These are phyloP conservation scores for Phylloscopus trochiloides DNA, from an alignment of 2,113 vertebrate species.

Conservation along the genomic window DNA sequence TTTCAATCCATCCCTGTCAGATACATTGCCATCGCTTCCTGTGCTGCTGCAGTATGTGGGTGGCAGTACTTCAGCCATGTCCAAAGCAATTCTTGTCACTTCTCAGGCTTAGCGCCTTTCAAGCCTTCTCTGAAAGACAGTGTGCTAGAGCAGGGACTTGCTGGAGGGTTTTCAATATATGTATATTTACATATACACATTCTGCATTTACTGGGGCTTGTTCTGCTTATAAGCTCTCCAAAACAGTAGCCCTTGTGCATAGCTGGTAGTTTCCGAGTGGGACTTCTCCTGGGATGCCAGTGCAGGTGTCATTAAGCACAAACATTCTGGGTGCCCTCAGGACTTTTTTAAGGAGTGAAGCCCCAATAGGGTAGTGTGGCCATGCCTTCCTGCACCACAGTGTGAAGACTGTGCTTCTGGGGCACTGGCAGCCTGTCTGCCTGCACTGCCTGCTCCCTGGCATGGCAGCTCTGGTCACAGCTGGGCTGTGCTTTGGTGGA, in stretches of 20 bases:
- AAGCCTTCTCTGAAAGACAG: not conserved
- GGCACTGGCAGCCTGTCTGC: not conserved
- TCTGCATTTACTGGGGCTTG: not conserved
- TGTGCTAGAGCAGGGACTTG: not conserved
- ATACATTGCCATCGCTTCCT: not conserved
- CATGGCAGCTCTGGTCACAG: fast-evolving
- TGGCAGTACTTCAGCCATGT: not conserved
- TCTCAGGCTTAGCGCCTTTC: not conserved
- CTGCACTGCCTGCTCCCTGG: fast-evolving
- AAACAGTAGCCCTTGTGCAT: not conserved
- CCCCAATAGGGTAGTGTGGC: not conserved
- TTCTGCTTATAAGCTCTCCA: not conserved
- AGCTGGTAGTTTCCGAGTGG: not conserved
- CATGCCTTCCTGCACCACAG: fast-evolving
- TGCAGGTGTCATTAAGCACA: not conserved
- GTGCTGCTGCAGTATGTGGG: not conserved
- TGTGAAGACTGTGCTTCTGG: not conserved
- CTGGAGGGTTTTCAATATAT: not conserved
- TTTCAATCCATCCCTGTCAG: not conserved
- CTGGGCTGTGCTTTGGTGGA: not conserved
- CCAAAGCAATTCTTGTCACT: conserved; percentile 8
- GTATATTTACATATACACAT: not conserved
- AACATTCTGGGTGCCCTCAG: not conserved
- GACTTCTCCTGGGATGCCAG: not conserved
- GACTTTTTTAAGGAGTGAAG: not conserved